Base-by-base conservation (phyloP, 1,140 invertebrate species). In the Rhopalosiphum maidis region DNA sequence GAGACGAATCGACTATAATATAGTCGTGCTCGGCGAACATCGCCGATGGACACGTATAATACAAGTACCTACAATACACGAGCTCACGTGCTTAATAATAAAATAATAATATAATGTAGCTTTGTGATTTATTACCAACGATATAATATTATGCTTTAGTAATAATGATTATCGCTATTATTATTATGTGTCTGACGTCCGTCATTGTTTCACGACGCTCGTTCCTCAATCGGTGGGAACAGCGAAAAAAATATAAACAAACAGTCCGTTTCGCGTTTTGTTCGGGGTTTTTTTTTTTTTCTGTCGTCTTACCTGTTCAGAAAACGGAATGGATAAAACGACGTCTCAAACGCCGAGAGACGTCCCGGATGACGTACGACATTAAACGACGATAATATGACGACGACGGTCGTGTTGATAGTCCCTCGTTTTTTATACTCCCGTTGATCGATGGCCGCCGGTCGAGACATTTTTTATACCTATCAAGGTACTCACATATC, bases 381-480 rank as follows among this genome's bases (percentile, higher is more conserved):
- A 89, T 89, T 89, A 54, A 54, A 55, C 88, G 48, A 41, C 35
- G 25, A 18, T 77, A 77, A 77, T n/a, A 77, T n/a, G 60, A 77
- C 30, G 60, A 77, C 60, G 30, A 77, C 60, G 41, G 85, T 46
- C 23, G 35, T 37, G 88, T 89, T 89, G 51, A 89, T 89, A 37
- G 88, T 55, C 88, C 51, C 51, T 89, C 88, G 35, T 89, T 89
- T 89, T 89, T 54, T 54, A 89, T 89, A 41, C 35, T 37, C 15
- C 54, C 88, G 11, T 89, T 89, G 88, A 89, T 89, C 88, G 88
- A 89, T 89, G 21, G 35, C 88, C 51, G 22, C 15, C 88, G 11
- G n/a, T 89, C 22, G 46, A 89, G n/a, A 3, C 85, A 77, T 77
- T 85, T 48, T 87, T 48, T 48, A 51, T 46, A 48, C 15, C 30